Evolutionary conservation across 2,888 invertebrate species (phyloP), one percentile per base, ranked within the genome.

Genomic region (Marasmarcha lunaedactyla): DNA sequence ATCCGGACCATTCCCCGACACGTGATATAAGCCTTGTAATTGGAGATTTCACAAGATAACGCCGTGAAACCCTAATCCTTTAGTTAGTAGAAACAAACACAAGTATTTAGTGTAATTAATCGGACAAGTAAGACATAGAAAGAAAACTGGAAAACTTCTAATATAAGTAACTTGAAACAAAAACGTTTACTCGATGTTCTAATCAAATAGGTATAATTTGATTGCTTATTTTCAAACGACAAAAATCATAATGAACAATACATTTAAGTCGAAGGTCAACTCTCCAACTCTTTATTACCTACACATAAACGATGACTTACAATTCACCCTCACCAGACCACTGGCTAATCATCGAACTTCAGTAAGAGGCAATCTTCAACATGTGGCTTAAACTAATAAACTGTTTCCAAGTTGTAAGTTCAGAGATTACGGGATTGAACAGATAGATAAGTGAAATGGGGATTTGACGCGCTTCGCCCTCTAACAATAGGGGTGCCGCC

Each of bases 21-120:
- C 45, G 48, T 42, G 44, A 45, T 60, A 64, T 56, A 56, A 57
- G 56, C 54, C 59, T 56, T 62, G 63, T 74, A 74, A 78, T 78
- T 74, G 69, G 71, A 77, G 76, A 76, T 81, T 77, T 78, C 70
- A 66, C 79, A 67, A 77, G 78, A 79, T 81, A 79, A 67, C 77
- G 72, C 76, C 64, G 65, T 64, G 60, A 61, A 67, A 67, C 63
- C 61, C 68, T 65, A 71, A 74, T 71, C 68, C 20, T 20, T 20
- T 69, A 62, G 57, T 59, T 60, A 59, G 56, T 54, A 49, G 3
- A 20, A 20, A 20, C 7, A 20, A 51, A 52, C 48, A 50, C 57
- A 35, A 38, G 42, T 20, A 7, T 5, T 20, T 7, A 5, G 20
- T 20, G 3, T 7, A 20, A 5, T 20, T 20, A 20, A 20, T 20